Base-by-base conservation (phyloP, 2,888 invertebrate genomes). In the Lordiphosa fenestrarum region DNA sequence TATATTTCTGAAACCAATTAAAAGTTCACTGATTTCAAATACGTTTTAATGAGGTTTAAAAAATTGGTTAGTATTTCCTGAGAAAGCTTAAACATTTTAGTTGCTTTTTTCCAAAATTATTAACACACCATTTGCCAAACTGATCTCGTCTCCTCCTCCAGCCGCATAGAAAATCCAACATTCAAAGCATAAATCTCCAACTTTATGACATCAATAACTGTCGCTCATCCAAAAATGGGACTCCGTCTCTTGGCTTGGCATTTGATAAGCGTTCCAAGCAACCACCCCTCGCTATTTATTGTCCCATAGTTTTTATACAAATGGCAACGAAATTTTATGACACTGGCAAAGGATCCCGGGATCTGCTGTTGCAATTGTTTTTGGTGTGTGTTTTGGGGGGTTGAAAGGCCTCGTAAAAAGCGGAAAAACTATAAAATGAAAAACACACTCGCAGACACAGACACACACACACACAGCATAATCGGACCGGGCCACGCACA, bases 151-250 rank as follows among this genome's bases (percentile, higher is more conserved):
- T 30, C 10, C 10, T 3, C 30, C 15, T 15, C 30, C 30, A 9
- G 30, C 9, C 9, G 3, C 30, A 30, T 30, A 30, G 30, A 30
- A 30, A 21, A 36, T 35, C 44, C n/a, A 46, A 50, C 37, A 47
- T 23, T 39, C 25, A 9, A 5, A 35, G 56, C 80, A 85, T 81
- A 81, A 81, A 81, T 81, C 81, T 85, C 58, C 77, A 83, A 85
- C 77, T 81, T 81, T 81, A 81, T 81, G 85, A 85, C 80, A 81
- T 80, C 80, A 81, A 81, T 81, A 81, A 81, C 80, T 81, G 80
- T 81, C 80, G 85, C 70, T 64, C 59, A 42, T 47, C 66, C 61
- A 46, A 47, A 63, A 62, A 53, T 47, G 39, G 47, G 57, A 61
- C 50, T 33, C 52, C 44, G 33, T 53, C 46, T 42, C 7, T 47